Base-by-base conservation (phyloP, 2,113 vertebrate genomes). In the Seriola aureovittata region DNA sequence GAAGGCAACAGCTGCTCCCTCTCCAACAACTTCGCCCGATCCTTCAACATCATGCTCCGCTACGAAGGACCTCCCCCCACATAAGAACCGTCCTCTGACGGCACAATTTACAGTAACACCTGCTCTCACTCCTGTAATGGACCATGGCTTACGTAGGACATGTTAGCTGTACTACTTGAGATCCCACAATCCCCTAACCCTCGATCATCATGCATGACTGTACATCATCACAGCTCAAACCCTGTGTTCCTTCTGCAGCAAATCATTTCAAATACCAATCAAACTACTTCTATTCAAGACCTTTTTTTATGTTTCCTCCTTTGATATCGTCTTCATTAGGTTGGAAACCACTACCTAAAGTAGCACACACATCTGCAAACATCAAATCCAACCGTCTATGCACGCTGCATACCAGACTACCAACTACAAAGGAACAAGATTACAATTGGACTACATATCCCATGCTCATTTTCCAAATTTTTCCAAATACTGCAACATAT, bases 1-100 rank as follows among this genome's bases (percentile, higher is more conserved):
- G 94, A 96, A 48, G 90, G 75, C n/a, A 91, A 84, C 93, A 96
- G 96, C 95, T 99, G 98, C 93, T 88, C 95, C 0, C 93, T 97
- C 67, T 91, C 96, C 94, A 99, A 99, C 96, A 99, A 97, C 93
- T 97, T 98, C 0, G 97, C 97, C 71, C 95, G 95, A 10, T 99
- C 98, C 80, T 99, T 99, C 93, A 95, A 91, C 81, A 71, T 99
- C 87, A 97, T 97, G 97, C 96, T 99, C 29, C 96, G 95, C 82
- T 96, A 99, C 0, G 21, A 96, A 0, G 94, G 96, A 3, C 98
- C 97, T 0, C 97, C 98, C 0, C 98, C 97, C 52, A 99, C 96
- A 19, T 99, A 96, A 90, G 62, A 46, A 7, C 12, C 32, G 2
- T 38, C 44, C 10, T 16, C 14, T 9, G n/a, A 57, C 10, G 6